Evolutionary conservation across 2,113 vertebrate species (phyloP), one percentile per base, ranked within the genome.

Genomic region (Pholis gunnellus): DNA sequence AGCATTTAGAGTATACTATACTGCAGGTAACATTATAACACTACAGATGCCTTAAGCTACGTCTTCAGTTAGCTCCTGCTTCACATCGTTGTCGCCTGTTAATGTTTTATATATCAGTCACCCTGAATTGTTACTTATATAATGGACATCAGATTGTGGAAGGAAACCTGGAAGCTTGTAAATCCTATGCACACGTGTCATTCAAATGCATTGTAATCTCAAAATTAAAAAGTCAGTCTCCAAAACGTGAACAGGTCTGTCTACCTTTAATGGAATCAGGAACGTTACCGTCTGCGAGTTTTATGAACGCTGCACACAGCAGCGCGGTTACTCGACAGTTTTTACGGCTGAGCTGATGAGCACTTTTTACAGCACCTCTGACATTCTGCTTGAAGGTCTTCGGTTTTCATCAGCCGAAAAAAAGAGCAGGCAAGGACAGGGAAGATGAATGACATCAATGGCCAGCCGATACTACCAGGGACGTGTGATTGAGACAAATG

Each of bases 401-500:
- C 46, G 78, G 81, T 91, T 93, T 92, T 92, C 89, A 93, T 94
- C 93, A 91, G 83, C 84, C 77, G 86, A 87, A 91, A 38, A 38
- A 93, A 92, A 87, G 91, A 94, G 92, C 92, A 90, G 87, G 83
- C 91, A 90, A 95, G 94, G 93, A 94, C 89, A 90, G 88, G 90
- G 89, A 93, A 94, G 93, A 94, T 94, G 93, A 94, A 95, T 94
- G 93, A 93, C 93, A 93, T 94, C 92, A 90, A 92, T 89, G 92
- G 91, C 89, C 81, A 93, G 91, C 90, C 92, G 90, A 95, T 94
- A 91, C 92, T 94, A 92, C 91, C 90, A 94, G 91, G 92, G 94
- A 94, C 81, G 87, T 91, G 95, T 92, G 94, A 94, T 94, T 94
- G 93, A 94, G 94, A 95, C 94, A 95, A 95, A 95, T 92, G 94